Conservation (phyloP, 2,888 invertebrate species). For the Oxycera nigricornis region DNA sequence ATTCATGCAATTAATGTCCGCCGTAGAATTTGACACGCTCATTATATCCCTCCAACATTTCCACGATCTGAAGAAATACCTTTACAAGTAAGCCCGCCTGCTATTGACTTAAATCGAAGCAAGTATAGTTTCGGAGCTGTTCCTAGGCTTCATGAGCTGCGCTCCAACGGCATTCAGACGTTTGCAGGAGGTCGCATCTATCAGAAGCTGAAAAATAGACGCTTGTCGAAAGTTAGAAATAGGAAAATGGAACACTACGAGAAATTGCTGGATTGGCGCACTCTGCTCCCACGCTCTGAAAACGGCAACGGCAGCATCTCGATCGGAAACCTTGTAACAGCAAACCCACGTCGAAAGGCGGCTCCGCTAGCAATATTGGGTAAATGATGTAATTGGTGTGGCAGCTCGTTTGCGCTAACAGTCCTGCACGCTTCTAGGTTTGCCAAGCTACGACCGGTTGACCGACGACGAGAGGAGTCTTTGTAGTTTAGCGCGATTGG, state of each 20-base stretch:
- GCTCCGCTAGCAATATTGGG: conserved; percentile 59
- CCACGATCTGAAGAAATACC: conserved; percentile 70
- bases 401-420: conserved; percentile 59
- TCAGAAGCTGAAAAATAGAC: conserved; percentile 68
- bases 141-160: conserved; percentile 68
- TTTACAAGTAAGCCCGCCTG: conserved; percentile 62
- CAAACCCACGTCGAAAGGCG: conserved; percentile 56
- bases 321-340: neutral
- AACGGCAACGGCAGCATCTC: neutral
- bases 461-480: conserved; percentile 74
- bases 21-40: conserved; percentile 76
- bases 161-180: conserved; percentile 74
- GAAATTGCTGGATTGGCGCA: conserved; percentile 51
- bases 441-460: conserved; percentile 82
- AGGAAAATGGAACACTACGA: conserved; percentile 48
- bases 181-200: conserved; percentile 71
- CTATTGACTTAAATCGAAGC: conserved; percentile 2
- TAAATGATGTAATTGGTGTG: conserved; percentile 40
- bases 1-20: conserved; percentile 79
- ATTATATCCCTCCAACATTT: conserved; percentile 78
- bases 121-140: too few relatives aligned
- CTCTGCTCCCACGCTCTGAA: conserved; percentile 9
- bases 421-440: too few relatives aligned
- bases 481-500: conserved; percentile 76
- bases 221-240: conserved; percentile 54